Evolutionary conservation across 1,140 invertebrate genomes (phyloP), one percentile per base, ranked within the genome.

Genomic region (Eurosta solidaginis): DNA sequence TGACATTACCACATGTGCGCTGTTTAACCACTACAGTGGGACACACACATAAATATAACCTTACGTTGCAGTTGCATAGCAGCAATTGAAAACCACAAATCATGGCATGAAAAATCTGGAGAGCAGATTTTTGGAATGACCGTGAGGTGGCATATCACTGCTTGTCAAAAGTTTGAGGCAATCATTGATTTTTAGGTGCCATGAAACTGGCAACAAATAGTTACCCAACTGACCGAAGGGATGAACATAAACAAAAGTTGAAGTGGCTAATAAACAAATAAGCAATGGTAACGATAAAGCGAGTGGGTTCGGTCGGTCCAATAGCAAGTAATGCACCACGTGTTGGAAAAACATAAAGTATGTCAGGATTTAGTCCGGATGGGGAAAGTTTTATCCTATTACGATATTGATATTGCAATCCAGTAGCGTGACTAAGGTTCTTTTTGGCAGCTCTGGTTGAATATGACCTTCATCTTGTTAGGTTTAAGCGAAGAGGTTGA

Each of bases 21-120:
- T n/a, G 33, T 10, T 1, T 22, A 29, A 27, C 33, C 59, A 68
- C 33, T 9, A 29, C 59, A 68, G 20, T 20, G 3, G 14, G 17
- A 17, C 27, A 29, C 29, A 22, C 50, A 17, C 29, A 59, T 27
- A 59, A 25, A 17, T 33, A 33, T 5, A 25, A 17, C 14, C 12
- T 25, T 14, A 29, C 3, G 25, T 54, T 54, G 54, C 5, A 25
- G 29, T 17, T 3, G 29, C 5, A 59, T 27, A n/a, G n/a, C 14
- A 17, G 12, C 45, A 4, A 6, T 7, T 33, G 40, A 68, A 68
- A 36, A 22, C 33, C n/a, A 33, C 59, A 68, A 68, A 68, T 68
- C 59, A 68, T 68, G 59, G 59, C 59, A 68, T 68, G 59, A 33
- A 42, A 68, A 68, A 68, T 40, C 59, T 68, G 33, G 20, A 68